phyloP scores from a whole-genome alignment of 2,113 vertebrate genomes.

The Toxotes jaculatrix region DNA sequence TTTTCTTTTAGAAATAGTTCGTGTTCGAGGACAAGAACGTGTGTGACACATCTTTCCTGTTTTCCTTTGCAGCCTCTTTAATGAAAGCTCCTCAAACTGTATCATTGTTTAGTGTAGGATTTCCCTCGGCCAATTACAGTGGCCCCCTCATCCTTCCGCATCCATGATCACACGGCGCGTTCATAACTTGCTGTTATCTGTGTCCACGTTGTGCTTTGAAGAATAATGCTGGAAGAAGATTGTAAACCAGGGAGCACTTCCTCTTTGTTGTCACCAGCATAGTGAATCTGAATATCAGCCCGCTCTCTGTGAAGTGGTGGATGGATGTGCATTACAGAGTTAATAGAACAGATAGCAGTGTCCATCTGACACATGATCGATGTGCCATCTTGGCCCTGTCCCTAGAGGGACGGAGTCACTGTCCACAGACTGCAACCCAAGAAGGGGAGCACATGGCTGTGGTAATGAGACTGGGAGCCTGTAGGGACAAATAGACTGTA shows the following conservation, averaged over 20 bases:
- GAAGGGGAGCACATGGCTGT: slow-evolving; percentile 57
- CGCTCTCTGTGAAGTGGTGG: slow-evolving; percentile 19
- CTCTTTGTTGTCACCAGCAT: slow-evolving; percentile 30
- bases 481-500: slow-evolving; percentile 8
- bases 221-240: slow-evolving; percentile 45
- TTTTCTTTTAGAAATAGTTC: slow-evolving; percentile 18
- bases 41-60: slow-evolving; percentile 27
- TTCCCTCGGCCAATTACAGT: slow-evolving; percentile 68
- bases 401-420: slow-evolving; percentile 43
- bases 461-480: slow-evolving; percentile 36
- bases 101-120: slow-evolving; percentile 64
- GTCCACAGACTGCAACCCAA: slow-evolving; percentile 62
- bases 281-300: slow-evolving; percentile 5
- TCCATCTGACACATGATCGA: slow-evolving; percentile 65
- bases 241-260: slow-evolving; percentile 52
- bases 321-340: slow-evolving; percentile 19
- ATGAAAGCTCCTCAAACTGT: slow-evolving; percentile 53
- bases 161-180: slow-evolving; percentile 63
- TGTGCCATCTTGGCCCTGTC: slow-evolving; percentile 45
- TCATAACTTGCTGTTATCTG: slow-evolving; percentile 62
- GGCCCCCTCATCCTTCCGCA: slow-evolving; percentile 55
- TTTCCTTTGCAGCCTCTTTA: slow-evolving; percentile 23
- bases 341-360: slow-evolving; percentile 31
- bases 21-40: slow-evolving; percentile 3
- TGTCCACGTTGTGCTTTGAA: slow-evolving; percentile 60